These are phyloP conservation scores for Dicaeum eximium DNA, from an alignment of 2,113 vertebrate species.

Conservation along the genomic window DNA sequence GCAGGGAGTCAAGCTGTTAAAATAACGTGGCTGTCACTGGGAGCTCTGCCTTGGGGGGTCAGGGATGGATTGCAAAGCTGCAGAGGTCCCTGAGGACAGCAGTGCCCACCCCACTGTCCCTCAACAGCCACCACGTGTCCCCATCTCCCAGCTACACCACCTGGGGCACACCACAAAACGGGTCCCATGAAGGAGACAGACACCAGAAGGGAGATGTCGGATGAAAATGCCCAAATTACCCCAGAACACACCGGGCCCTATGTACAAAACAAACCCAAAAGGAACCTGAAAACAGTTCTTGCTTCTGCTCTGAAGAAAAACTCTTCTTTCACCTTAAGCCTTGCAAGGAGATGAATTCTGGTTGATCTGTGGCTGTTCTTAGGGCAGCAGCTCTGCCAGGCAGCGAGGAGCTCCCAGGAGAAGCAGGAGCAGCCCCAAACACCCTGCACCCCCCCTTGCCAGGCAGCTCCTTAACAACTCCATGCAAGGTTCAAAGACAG, in stretches of 20 bases:
- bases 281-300: not conserved
- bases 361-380: not conserved
- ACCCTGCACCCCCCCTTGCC: not conserved
- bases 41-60: not conserved
- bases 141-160: accelerated
- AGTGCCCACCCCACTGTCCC: accelerated
- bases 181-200: not conserved
- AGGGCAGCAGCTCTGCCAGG: not conserved
- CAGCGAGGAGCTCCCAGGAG: not conserved
- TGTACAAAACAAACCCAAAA: not conserved
- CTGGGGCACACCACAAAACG: not conserved
- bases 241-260: not conserved
- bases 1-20: not conserved
- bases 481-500: not conserved
- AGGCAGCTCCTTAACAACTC: accelerated
- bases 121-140: not conserved
- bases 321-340: not conserved
- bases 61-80: not conserved
- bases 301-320: not conserved
- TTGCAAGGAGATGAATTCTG: not conserved
- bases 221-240: not conserved
- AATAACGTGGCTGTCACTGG: not conserved
- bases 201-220: not conserved
- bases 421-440: not conserved
- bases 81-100: not conserved